Evolutionary conservation across 1,140 invertebrate genomes (phyloP), one percentile per base, ranked within the genome.

Genomic region (Pachypeltis micranthus): DNA sequence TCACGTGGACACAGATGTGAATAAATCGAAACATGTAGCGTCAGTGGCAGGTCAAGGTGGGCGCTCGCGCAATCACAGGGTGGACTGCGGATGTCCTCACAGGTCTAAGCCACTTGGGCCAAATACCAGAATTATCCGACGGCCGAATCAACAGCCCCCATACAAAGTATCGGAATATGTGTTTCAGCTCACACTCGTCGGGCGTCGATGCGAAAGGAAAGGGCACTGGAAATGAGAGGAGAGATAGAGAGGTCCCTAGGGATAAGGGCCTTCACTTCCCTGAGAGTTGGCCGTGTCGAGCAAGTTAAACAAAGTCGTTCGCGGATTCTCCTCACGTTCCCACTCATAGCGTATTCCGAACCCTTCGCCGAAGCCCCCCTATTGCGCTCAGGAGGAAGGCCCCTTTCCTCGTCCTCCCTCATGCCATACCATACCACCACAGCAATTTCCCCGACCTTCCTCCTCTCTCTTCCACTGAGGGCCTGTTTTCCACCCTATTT

Each of bases 401-500:
- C 31, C 31, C 31, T 10, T 10, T 16, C 7, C 31, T 16, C 31
- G 7, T 16, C 31, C 7, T 16, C 7, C 31, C 31, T 39, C n/a
- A n/a, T n/a, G n/a, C n/a, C n/a, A n/a, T n/a, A n/a, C n/a, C n/a
- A n/a, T n/a, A n/a, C n/a, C n/a, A n/a, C n/a, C n/a, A n/a, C n/a
- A n/a, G n/a, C n/a, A n/a, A n/a, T n/a, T n/a, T n/a, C n/a, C n/a
- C n/a, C n/a, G n/a, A 21, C 54, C 54, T 26, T 25, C 16, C 25
- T 56, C 54, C 54, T 24, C 54, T 25, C 16, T 24, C 19, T 26
- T 16, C 23, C 3, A 25, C 21, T 24, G 54, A 56, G 54, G 25
- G 25, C 54, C 54, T 56, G 54, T 56, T 56, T 56, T 56, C 54
- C 54, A 56, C 54, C 54, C 54, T 56, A 56, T 56, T 56, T 56